phyloP scores from a whole-genome alignment of 2,797 vertebrate genomes.

The Acanthurus leucopareius region DNA sequence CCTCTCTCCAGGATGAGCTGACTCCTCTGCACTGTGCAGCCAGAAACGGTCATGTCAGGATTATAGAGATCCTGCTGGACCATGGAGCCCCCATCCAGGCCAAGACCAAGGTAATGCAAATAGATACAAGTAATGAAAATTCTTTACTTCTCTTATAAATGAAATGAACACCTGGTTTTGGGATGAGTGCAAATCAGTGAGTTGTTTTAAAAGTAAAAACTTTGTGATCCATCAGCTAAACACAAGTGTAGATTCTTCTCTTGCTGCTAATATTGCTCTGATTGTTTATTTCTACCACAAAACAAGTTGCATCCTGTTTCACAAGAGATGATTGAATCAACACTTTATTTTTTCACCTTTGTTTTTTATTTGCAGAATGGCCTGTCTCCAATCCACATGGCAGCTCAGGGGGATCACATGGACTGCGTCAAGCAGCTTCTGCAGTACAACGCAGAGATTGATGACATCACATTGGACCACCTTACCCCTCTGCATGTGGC shows the following conservation, averaged over 20 bases:
- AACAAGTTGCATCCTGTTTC: constrained; percentile 6
- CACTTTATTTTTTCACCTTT: background rate
- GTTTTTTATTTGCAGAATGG: constrained; percentile 88
- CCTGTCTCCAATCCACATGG: constrained; percentile 98
- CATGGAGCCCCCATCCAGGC: constrained; percentile 96
- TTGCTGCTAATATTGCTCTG: background rate
- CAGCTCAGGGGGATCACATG: constrained; percentile 97
- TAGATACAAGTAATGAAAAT: background rate
- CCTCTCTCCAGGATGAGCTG: constrained; percentile 90
- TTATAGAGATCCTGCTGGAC: constrained; percentile 97
- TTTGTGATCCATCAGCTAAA: constrained; percentile 12
- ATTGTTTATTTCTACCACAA: constrained; percentile 6
- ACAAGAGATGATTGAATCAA: background rate
- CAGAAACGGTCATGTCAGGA: constrained; percentile 95
- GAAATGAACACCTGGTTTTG: background rate
- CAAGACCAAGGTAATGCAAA: constrained; percentile 93
- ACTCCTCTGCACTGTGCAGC: constrained; percentile 98
- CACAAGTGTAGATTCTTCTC: background rate
- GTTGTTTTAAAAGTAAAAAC: background rate
- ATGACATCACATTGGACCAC: constrained; percentile 98
- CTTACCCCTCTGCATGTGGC: constrained; percentile 97
- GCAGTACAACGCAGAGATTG: constrained; percentile 95
- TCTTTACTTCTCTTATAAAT: constrained; percentile 1
- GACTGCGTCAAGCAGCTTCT: constrained; percentile 96
- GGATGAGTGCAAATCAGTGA: constrained; percentile 7